phyloP scores from a whole-genome alignment of 1,140 invertebrate genomes.

The Pogonomyrmex californicus region DNA sequence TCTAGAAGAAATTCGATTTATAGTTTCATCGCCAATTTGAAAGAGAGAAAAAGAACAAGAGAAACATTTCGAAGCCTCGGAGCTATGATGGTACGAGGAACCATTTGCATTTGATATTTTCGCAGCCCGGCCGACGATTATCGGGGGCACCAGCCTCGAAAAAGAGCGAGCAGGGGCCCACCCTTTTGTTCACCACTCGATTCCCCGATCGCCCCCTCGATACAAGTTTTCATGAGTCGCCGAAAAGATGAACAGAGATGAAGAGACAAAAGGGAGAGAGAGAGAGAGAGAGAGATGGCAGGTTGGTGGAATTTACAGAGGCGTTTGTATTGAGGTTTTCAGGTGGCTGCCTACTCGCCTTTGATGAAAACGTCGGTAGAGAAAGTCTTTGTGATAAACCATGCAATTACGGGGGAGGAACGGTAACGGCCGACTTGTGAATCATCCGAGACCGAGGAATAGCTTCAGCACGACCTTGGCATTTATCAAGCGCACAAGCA shows the following conservation, averaged over 20 bases:
- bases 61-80: too few species aligned
- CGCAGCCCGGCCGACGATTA: constrained; percentile 62
- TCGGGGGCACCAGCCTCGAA: constrained; percentile 60
- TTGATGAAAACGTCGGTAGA: constrained; percentile 43
- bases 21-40: constrained; percentile 73
- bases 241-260: constrained; percentile 39
- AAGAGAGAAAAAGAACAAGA: background rate
- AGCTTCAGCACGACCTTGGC: constrained; percentile 52
- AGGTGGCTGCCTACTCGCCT: constrained; percentile 49
- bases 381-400: constrained; percentile 62
- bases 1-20: constrained; percentile 77
- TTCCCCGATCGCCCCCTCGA: constrained; percentile 22
- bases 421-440: constrained; percentile 52
- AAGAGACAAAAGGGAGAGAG: background rate
- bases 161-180: constrained; percentile 26
- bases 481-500: constrained; percentile 49
- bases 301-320: constrained; percentile 48
- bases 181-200: constrained; percentile 42
- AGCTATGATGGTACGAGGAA: constrained; percentile 43
- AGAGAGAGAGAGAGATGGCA: background rate
- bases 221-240: constrained; percentile 33
- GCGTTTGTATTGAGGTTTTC: constrained; percentile 62
- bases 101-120: constrained; percentile 78
- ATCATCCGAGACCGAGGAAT: background rate
- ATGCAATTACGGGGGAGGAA: constrained; percentile 61